Evolutionary conservation across 2,113 vertebrate genomes (phyloP), one percentile per base, ranked within the genome.

Genomic region (Sebastes fasciatus): DNA sequence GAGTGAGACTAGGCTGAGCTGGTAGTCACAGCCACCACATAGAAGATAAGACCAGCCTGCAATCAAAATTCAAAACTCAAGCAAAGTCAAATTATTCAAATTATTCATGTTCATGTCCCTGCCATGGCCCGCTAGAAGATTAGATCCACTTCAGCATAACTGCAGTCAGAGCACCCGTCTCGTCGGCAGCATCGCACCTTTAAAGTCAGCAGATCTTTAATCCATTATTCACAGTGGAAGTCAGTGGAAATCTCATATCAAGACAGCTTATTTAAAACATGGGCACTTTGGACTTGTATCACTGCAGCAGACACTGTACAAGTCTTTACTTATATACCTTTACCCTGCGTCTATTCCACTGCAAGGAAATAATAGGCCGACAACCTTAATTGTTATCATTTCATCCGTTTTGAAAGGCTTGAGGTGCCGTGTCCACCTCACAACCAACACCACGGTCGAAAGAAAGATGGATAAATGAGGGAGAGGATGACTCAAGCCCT

Each of bases 41-140:
- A 8, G 8, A 40, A 46, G 45, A 26, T 16, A 21, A 52, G 34
- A 42, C 9, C 40, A 8, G 23, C 21, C 67, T 64, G 21, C 58
- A 66, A 19, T 40, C 14, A 16, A n/a, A 70, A 52, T 40, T 34
- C 16, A 54, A 60, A 81, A 51, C 64, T 49, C 8, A 40, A 51
- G 57, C 4, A 6, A 64, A 63, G 83, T 83, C n/a, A 84, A 55
- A 82, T 84, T 63, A 75, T 86, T 86, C 42, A 84, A 55, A 82
- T 82, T 48, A 73, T 82, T 64, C 71, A 58, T 45, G 74, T 34
- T 34, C 34, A 34, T 34, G 66, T 79, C 45, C 60, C 67, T 43
- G 64, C 61, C 77, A 4, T 6, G 46, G 58, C 45, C 40, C 6
- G 1, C 26, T n/a, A 7, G 19, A 46, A 57, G 52, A 86, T 76